Evolutionary conservation across 2,888 invertebrate species (phyloP), one percentile per base, ranked within the genome.

Genomic region (Drosophila monieri): DNA sequence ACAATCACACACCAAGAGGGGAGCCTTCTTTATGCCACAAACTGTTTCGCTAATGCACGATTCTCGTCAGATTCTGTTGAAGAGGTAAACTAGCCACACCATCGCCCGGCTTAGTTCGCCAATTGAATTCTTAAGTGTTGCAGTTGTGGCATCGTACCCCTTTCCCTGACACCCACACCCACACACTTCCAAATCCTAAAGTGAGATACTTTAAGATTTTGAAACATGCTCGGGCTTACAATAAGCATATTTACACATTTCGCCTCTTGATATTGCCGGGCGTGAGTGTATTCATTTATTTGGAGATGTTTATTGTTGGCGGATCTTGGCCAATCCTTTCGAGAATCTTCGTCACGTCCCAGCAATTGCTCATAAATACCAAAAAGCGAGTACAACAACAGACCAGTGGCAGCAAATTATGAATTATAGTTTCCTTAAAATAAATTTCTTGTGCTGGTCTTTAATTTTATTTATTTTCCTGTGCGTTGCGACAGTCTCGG

Each of bases 111-210:
- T 81, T 66, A 59, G 74, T 64, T 59, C 62, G 66, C 56, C 79
- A 81, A 81, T 84, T 86, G 70, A 84, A 81, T 86, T 74, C 78
- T 65, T 76, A 78, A 81, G 85, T 84, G 74, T 68, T 73, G 85
- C 85, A 65, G 27, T 64, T 37, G 8, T 6, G 37, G 65, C 27
- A 10, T 14, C 12, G 23, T 18, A 30, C 37, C 37, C 21, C 15
- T 18, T 27, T 10, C 15, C 15, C 25, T 12, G 12, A 18, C 23
- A n/a, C 14, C n/a, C 21, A 8, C 27, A 21, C 44, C 51, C 60
- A 41, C 61, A 64, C 21, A 4, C 21, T 23, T 23, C 21, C 4
- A 23, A 57, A 32, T 32, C 10, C 71, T 81, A 86, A 86, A 84
- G 49, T 70, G 48, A 70, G 43, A 68, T 80, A 84, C 69, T 81